Evolutionary conservation across 2,888 invertebrate species (phyloP), one percentile per base, ranked within the genome.

Genomic region (Lapara coniferarum): DNA sequence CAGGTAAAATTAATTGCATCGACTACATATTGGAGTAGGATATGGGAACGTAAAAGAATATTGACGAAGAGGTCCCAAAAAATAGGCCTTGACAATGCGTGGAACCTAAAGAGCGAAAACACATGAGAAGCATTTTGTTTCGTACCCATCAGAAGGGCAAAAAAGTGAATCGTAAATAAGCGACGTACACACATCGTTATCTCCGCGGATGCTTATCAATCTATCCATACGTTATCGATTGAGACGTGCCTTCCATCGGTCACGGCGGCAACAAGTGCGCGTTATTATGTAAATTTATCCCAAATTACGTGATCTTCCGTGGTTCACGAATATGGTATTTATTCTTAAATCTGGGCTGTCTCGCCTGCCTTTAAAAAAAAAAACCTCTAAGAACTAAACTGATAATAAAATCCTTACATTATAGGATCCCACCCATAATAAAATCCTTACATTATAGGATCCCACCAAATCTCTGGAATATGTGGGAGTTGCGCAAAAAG

Each of bases 211-310:
- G 10, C 12, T 59, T 59, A 59, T 59, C 59, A 59, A 46, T 59
- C 46, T 59, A 12, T 51, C 12, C 56, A 25, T 25, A 59, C 59
- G 16, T 46, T 59, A 59, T 59, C 46, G 46, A 59, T 59, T 56
- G 19, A 19, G 56, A 16, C 59, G 16, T 44, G 59, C 46, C 59
- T 59, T 59, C 12, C 12, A 53, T 16, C 46, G 59, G n/a, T 44
- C 37, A 59, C 59, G 16, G 16, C 46, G 46, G 44, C 59, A 46
- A 16, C 46, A 59, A 59, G 59, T 59, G 59, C 10, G 10, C 13
- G 25, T 13, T 16, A 13, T 46, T 59, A n/a, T 16, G 46, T 46
- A 16, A n/a, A 46, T 46, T 58, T 58, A 37, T 59, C 14, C 16
- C 10, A 16, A 44, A 59, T 59, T 53, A 53, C 37, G 37, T 37